Conservation (phyloP, 2,888 invertebrate species). For the Lycia hirtaria region DNA sequence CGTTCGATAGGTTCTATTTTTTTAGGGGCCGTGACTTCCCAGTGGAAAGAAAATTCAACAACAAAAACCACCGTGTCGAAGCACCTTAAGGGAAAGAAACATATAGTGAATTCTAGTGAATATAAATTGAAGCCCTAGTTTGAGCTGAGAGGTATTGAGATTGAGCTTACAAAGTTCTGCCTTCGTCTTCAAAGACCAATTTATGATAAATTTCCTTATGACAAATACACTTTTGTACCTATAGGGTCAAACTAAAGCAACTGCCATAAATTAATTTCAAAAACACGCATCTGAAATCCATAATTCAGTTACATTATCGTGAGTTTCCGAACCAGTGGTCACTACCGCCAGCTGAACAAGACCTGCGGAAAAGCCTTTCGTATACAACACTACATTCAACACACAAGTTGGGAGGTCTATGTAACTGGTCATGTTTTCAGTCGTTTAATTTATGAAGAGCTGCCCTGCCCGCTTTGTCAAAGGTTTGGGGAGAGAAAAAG, state of each 20-base stretch:
- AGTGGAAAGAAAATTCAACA: no score
- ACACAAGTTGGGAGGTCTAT: constrained; percentile 43
- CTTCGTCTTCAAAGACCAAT: neutral
- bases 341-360: constrained; percentile 52
- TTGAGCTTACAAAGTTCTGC: neutral
- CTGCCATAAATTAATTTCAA: constrained; percentile 52
- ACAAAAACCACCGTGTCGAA: neutral
- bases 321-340: constrained; percentile 72
- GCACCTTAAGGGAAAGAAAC: constrained; percentile 18
- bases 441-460: constrained; percentile 54
- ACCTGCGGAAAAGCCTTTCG: constrained; percentile 44
- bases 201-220: neutral
- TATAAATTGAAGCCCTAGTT: constrained; percentile 33
- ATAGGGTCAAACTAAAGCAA: constrained; percentile 32
- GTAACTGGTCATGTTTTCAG: constrained; percentile 44
- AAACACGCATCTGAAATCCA: constrained; percentile 56
- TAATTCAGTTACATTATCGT: constrained; percentile 73
- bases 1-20: no score
- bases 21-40: no score
- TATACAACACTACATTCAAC: constrained; percentile 31
- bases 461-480: constrained; percentile 41
- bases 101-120: constrained; percentile 41
- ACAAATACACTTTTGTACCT: no score
- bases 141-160: constrained; percentile 6
- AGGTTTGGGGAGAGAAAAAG: constrained; percentile 32